Evolutionary conservation across 2,888 invertebrate genomes (phyloP).

Genomic region (Osedax frankpressi): DNA sequence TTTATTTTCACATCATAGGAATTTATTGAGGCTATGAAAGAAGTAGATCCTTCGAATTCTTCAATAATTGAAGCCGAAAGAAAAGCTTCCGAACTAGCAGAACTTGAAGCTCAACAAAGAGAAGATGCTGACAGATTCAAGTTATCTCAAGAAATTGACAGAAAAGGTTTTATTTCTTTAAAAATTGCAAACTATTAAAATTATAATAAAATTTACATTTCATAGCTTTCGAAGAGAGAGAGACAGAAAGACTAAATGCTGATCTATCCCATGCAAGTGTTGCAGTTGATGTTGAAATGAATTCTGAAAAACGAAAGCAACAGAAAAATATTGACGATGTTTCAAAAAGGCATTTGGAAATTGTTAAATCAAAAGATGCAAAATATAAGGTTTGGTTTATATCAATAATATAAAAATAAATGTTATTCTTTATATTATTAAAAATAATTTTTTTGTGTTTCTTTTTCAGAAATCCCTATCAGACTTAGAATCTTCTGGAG

Average conservation of each 20-base stretch:
- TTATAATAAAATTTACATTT: too few species aligned
- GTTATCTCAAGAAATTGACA: background rate
- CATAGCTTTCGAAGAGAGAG: background rate
- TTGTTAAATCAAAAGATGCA: background rate
- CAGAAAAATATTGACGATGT: background rate
- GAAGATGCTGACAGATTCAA: conserved; percentile 29
- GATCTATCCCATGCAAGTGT: background rate
- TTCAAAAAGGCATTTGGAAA: background rate
- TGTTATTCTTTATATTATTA: too few species aligned
- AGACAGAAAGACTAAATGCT: background rate
- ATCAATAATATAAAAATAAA: too few species aligned
- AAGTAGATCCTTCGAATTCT: conserved; percentile 34
- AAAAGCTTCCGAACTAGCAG: conserved; percentile 34
- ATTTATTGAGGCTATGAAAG: conserved; percentile 38
- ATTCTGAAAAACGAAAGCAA: background rate
- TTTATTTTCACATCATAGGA: conserved; percentile 30
- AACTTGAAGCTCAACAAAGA: conserved; percentile 32
- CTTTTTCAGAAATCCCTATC: background rate
- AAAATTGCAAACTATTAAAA: too few species aligned
- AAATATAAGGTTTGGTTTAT: background rate
- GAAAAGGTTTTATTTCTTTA: too few species aligned
- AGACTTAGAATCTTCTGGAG: background rate
- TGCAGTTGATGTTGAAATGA: background rate
- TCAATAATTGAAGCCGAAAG: conserved; percentile 31
- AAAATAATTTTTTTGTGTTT: too few species aligned